A percentile compares a stretch with the other conserved stretches of the same genome.
Conservation (phyloP, 2,888 invertebrate species). For the Agriopis leucophaearia region DNA sequence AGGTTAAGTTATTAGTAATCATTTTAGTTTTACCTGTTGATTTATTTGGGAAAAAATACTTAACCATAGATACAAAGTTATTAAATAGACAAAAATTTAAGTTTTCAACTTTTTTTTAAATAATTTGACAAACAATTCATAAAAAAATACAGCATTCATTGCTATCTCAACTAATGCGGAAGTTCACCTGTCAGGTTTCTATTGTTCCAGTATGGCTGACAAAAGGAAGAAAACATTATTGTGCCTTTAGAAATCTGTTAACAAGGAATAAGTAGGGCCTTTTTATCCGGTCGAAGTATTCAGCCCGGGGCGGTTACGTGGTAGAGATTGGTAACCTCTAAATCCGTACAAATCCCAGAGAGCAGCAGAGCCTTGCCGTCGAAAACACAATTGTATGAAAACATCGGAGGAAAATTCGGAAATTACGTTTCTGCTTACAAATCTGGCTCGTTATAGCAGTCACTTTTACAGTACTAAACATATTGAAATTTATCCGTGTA, state of each 20-base stretch:
- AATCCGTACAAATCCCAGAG: constrained; percentile 78
- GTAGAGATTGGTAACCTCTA: constrained; percentile 75
- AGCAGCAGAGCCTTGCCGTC: constrained; percentile 60
- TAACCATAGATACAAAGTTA: too few relatives aligned
- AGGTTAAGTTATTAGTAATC: too few relatives aligned
- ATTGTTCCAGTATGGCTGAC: constrained; percentile 51
- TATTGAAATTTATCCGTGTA: too few relatives aligned
- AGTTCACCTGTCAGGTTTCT: constrained; percentile 46
- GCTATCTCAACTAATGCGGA: constrained; percentile 19
- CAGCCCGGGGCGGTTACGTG: constrained; percentile 69
- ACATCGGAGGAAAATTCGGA: constrained; percentile 54
- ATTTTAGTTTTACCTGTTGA: too few relatives aligned
- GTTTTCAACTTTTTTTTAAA: too few relatives aligned
- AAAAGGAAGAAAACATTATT: constrained; percentile 55
- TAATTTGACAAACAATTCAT: not conserved
- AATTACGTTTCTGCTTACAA: constrained; percentile 45
- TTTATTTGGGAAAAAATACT: too few relatives aligned
- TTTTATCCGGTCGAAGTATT: constrained; percentile 75
- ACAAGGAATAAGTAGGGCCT: constrained; percentile 71
- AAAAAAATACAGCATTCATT: not conserved
- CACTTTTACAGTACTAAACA: too few relatives aligned
- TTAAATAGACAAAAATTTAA: too few relatives aligned
- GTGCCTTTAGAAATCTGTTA: constrained; percentile 71
- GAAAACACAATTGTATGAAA: constrained; percentile 73
- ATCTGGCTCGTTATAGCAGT: not conserved